These are phyloP conservation scores for Miichthys miiuy DNA, from an alignment of 2,797 vertebrate genomes.

Conservation along the genomic window DNA sequence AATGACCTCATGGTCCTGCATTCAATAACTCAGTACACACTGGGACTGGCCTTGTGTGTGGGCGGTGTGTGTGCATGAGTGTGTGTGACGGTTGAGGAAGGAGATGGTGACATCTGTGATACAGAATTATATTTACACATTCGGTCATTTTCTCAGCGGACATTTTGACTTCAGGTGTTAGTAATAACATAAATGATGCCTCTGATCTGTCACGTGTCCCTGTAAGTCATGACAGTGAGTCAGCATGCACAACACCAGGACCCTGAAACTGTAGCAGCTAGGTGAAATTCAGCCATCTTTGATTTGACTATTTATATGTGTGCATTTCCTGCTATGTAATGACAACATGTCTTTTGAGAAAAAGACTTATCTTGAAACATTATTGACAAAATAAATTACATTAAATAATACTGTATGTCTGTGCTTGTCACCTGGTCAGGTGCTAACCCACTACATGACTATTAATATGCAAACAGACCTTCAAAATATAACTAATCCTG, in stretches of 20 bases:
- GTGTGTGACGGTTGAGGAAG: constrained; percentile 21
- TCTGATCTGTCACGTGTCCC: constrained; percentile 1
- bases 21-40: constrained; percentile 39
- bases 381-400: not conserved
- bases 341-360: not conserved
- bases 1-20: constrained; percentile 60
- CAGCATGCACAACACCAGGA: not conserved
- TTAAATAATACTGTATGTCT: not conserved
- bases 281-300: not conserved
- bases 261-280: not conserved
- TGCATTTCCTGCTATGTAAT: not conserved
- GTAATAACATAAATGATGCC: not conserved
- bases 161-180: not conserved
- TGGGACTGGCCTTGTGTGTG: constrained; percentile 35
- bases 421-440: not conserved
- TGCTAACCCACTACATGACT: not conserved
- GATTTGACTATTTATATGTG: not conserved
- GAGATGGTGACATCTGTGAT: constrained; percentile 11
- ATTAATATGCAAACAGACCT: not conserved
- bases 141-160: not conserved
- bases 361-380: not conserved
- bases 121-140: not conserved
- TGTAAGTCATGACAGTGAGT: not conserved
- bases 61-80: constrained; percentile 17
- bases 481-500: not conserved